Evolutionary conservation across 2,888 invertebrate genomes (phyloP), one percentile per base, ranked within the genome.

Genomic region (Phragmatobia fuliginosa): DNA sequence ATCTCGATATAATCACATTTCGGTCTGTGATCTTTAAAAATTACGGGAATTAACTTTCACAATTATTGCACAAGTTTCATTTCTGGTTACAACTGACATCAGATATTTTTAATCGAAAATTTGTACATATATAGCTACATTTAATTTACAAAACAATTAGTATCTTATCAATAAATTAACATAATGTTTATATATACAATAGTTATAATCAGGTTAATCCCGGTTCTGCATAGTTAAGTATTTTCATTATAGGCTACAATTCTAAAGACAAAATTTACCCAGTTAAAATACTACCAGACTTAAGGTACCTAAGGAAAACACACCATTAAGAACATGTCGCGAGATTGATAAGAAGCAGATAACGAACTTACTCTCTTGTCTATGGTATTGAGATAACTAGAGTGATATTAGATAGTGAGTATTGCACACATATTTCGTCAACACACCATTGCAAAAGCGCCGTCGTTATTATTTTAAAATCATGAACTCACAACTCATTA

Each of bases 401-500:
- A 56, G 25, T 25, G 14, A 28, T 56, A 16, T 56, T 56, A 16
- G 25, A 52, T 52, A 52, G 52, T 25, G 14, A 52, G 52, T 56
- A 28, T 28, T 28, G 28, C 28, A 56, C 56, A 28, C 28, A 28
- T 52, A n/a, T 49, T 21, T 49, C 21, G 5, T 21, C 21, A n/a
- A 49, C 45, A 49, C 45, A 21, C 21, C 45, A 45, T 62, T 63
- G 62, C 21, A 38, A 33, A 66, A 73, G 58, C 67, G 38, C 32
- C 60, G 58, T 10, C 38, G 49, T 71, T 62, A 73, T 63, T 81
- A 59, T 66, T 73, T 78, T 56, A 79, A 74, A 73, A 80, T 76
- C 68, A 80, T 70, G 77, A 73, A 62, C 56, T 59, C 61, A 72
- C 63, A 62, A 60, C 49, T 32, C 67, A 38, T 67, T 59, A 70